Conservation (phyloP, 2,113 vertebrate species). For the Prochilodus magdalenae region DNA sequence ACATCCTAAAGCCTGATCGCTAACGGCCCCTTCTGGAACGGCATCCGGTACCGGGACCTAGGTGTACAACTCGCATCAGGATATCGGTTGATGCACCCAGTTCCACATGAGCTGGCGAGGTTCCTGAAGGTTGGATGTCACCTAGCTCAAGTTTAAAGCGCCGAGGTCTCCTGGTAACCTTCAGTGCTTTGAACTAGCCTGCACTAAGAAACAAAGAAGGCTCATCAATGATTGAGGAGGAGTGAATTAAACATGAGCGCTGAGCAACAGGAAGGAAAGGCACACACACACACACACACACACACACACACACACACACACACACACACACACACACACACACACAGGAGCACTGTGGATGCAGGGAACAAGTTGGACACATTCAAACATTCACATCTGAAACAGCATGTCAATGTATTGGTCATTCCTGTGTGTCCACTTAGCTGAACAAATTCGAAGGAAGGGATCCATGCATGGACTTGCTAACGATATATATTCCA, state of each 20-base stretch:
- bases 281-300: conserved; percentile 11
- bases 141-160: conserved; percentile 46
- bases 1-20: neutral
- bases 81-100: neutral
- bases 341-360: neutral
- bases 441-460: neutral
- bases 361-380: neutral
- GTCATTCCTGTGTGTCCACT: neutral
- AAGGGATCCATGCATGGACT: neutral
- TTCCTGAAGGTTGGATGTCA: neutral
- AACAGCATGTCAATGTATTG: neutral
- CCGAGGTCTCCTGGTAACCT: conserved; percentile 49
- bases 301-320: conserved; percentile 14
- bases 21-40: neutral
- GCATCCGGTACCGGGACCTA: neutral
- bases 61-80: neutral
- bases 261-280: conserved; percentile 62
- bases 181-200: conserved; percentile 52
- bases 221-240: conserved; percentile 73
- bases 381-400: neutral
- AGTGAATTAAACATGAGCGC: conserved; percentile 73
- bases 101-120: neutral
- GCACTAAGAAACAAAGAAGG: conserved; percentile 47
- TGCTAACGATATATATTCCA: neutral
- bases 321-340: conserved; percentile 32